Evolutionary conservation across 2,888 invertebrate genomes (phyloP), one percentile per base, ranked within the genome.

Genomic region (Palloptera scutellata): DNA sequence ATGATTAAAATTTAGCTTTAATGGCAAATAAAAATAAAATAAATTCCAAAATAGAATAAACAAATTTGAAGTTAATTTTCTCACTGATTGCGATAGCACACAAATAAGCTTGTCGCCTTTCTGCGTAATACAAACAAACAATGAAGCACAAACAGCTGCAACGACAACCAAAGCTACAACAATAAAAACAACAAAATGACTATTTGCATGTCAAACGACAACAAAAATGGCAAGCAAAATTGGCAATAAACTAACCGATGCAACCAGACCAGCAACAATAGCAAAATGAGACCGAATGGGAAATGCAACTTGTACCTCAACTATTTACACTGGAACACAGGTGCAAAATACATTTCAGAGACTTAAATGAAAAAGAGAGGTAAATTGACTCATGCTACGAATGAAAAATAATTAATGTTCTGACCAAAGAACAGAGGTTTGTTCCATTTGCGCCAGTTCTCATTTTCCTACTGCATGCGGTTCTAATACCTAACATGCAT

Each of bases 71-170:
- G 55, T 69, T 76, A 74, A 77, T 76, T 79, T 72, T 74, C 77
- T 70, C 75, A 72, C 77, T 79, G 79, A 78, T 78, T 80, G 76
- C 76, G 74, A 72, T 70, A 71, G 73, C 59, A 8, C 30, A 30
- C 30, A 30, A 30, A 30, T 30, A 30, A 30, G 17, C 45, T 9
- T 15, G 42, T 10, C 43, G 58, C 19, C 8, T 30, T n/a, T n/a
- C 30, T 30, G 30, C 30, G 30, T 30, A 58, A 45, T 6, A 0
- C 15, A 57, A 17, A 12, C 40, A n/a, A 57, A 20, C n/a, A 40
- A 40, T 40, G 9, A 5, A 54, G 11, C 45, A 62, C 4, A 10
- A 54, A 11, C 30, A 62, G 54, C 19, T 43, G 43, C n/a, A 43
- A 54, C 12, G 20, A 43, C 15, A 51, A 51, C 41, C n/a, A 13